These are phyloP conservation scores for Thecocarcelia acutangulata DNA, from an alignment of 2,888 invertebrate species.

Conservation along the genomic window DNA sequence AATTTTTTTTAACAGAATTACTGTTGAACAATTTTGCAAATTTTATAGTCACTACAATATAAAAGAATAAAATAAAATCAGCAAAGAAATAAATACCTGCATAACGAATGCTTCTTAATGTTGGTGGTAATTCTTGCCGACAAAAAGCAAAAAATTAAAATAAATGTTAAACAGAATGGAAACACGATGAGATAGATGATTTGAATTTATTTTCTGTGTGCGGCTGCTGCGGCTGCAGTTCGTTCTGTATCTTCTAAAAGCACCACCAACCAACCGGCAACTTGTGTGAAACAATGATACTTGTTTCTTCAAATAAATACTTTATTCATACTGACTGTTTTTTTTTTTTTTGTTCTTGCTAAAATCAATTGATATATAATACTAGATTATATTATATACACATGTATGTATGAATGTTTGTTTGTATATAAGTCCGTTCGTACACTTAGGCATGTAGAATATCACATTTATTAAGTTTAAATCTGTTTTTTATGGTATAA, in stretches of 20 bases:
- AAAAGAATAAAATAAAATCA: conserved; percentile 4
- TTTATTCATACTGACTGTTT: conserved; percentile 35
- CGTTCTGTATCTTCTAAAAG: conserved; percentile 44
- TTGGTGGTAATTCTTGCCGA: conserved; percentile 21
- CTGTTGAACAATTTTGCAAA: conserved; percentile 28
- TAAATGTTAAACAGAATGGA: conserved; percentile 12
- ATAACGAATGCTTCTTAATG: conserved; percentile 28
- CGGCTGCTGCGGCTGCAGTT: conserved; percentile 5
- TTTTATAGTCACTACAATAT: neutral
- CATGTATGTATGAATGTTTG: neutral
- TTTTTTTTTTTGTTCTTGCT: conserved; percentile 16
- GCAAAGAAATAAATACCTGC: conserved; percentile 19
- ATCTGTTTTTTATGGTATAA: conserved; percentile 45
- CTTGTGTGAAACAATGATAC: conserved; percentile 53
- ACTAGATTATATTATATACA: conserved; percentile 52
- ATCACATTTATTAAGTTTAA: conserved; percentile 43
- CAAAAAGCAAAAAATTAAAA: conserved; percentile 1
- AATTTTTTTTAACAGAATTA: neutral
- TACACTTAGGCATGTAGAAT: neutral
- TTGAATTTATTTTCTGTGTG: conserved; percentile 18
- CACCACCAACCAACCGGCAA: conserved; percentile 55
- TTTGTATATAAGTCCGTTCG: neutral
- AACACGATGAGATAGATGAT: conserved; percentile 22
- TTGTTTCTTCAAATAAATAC: conserved; percentile 57
- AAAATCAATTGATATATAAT: conserved; percentile 58